Base-by-base conservation (phyloP, 2,113 vertebrate species). In the Turdus rufiventris region DNA sequence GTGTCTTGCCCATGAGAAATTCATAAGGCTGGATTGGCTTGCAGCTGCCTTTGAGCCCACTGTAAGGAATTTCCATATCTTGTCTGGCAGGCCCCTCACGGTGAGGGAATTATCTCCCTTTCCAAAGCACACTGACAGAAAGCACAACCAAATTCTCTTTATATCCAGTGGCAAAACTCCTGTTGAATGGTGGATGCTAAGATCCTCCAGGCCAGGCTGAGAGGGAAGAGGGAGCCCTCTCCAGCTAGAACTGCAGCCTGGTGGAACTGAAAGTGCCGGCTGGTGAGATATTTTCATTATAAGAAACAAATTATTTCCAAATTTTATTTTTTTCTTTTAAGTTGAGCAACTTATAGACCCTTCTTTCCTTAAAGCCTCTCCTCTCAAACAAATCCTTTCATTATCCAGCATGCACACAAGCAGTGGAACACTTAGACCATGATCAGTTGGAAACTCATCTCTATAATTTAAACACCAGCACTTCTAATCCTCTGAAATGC, bases 401-500 rank as follows among this genome's bases (percentile, higher is more conserved):
- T 68, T 87, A 75, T 53, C 50, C 89, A 95, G 62, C 1, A 36
- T 34, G n/a, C 66, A 91, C 92, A 66, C 66, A 94, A 90, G 78
- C 2, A 3, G 60, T 91, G 72, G 88, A 93, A 65, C 34, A 62
- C 85, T 92, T 86, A 81, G 91, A 80, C 89, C 62, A 68, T 85
- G 88, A 43, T 87, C 96, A 94, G 48, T 13, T 76, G 88, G 79
- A 88, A 95, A 83, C 34, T 76, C 34, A 70, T 76, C 47, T 87
- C 58, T 77, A 21, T 47, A 48, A 53, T 94, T 97, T 85, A 95
- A 85, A 87, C 66, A 58, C 14, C 26, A 58, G 19, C 13, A 70
- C 31, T 96, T 93, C 51, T 86, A 94, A 85, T 76, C 70, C 60
- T 91, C 48, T 81, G 71, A 90, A 96, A 96, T 7, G 10, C 87